Conservation (phyloP, 2,888 invertebrate genomes). For the Neocrepidodera transversa region DNA sequence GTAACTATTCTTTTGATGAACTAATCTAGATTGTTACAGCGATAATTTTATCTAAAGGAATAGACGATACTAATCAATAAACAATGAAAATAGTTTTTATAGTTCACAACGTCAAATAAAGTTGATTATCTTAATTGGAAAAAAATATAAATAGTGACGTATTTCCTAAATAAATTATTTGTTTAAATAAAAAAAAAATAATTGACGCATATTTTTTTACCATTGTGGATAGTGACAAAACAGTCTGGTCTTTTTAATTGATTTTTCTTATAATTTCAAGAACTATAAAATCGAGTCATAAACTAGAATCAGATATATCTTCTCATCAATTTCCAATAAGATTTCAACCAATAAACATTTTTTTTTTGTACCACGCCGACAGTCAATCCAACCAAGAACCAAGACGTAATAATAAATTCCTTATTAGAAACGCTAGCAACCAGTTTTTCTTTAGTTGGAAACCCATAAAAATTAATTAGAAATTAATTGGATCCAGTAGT, state of each 20-base stretch:
- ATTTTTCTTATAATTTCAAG: background rate
- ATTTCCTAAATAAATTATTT: too few species aligned
- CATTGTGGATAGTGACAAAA: too few species aligned
- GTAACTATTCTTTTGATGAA: background rate
- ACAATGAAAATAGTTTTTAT: background rate
- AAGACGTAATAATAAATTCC: slow-evolving; percentile 11
- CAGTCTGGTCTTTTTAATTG: too few species aligned
- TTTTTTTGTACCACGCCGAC: background rate
- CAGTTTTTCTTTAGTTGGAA: slow-evolving; percentile 1
- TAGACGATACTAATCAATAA: background rate
- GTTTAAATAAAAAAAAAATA: too few species aligned
- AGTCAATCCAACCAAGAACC: background rate
- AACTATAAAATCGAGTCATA: background rate
- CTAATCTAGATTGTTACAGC: background rate
- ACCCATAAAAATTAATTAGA: slow-evolving; percentile 21
- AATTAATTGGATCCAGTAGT: slow-evolving; percentile 18
- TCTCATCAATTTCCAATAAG: background rate
- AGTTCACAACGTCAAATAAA: background rate
- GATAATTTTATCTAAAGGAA: background rate
- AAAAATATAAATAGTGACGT: too few species aligned
- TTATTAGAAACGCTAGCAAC: slow-evolving; percentile 9
- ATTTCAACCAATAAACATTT: background rate
- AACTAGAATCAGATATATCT: background rate
- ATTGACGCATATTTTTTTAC: too few species aligned
- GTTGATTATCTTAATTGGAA: background rate